phyloP scores from a whole-genome alignment of 2,888 invertebrate genomes.

The Pasiphila rectangulata region DNA sequence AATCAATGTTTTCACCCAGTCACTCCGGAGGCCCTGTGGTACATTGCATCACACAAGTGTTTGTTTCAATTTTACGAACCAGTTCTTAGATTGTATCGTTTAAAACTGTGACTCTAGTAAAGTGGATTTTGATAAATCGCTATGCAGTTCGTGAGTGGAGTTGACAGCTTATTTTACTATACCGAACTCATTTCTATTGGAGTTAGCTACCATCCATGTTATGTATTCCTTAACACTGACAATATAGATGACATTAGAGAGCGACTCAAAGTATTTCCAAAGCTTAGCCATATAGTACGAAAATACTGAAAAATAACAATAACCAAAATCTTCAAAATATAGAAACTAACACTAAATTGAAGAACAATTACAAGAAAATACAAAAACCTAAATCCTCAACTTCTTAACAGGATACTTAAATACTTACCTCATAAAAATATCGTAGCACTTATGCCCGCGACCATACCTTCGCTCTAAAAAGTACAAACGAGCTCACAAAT shows the following conservation, averaged over 20 bases:
- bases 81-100: constrained; percentile 43
- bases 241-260: too few species aligned
- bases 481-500: constrained; percentile 33
- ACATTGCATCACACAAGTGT: constrained; percentile 66
- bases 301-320: too few species aligned
- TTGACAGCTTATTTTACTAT: constrained; percentile 1
- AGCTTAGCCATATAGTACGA: too few species aligned
- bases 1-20: constrained; percentile 81
- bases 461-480: constrained; percentile 36
- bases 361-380: too few species aligned
- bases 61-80: constrained; percentile 47
- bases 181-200: too few species aligned
- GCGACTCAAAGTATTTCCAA: too few species aligned
- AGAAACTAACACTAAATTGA: too few species aligned
- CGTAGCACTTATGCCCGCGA: constrained; percentile 37
- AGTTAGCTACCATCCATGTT: too few species aligned
- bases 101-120: not conserved
- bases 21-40: constrained; percentile 68
- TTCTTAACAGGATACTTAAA: not conserved
- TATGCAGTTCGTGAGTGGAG: not conserved
- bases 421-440: not conserved
- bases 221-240: too few species aligned
- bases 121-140: constrained; percentile 34
- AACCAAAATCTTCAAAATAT: too few species aligned
- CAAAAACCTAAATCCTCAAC: not conserved